Evolutionary conservation across 2,888 invertebrate species (phyloP).

Genomic region (Athripsodes cinereus): DNA sequence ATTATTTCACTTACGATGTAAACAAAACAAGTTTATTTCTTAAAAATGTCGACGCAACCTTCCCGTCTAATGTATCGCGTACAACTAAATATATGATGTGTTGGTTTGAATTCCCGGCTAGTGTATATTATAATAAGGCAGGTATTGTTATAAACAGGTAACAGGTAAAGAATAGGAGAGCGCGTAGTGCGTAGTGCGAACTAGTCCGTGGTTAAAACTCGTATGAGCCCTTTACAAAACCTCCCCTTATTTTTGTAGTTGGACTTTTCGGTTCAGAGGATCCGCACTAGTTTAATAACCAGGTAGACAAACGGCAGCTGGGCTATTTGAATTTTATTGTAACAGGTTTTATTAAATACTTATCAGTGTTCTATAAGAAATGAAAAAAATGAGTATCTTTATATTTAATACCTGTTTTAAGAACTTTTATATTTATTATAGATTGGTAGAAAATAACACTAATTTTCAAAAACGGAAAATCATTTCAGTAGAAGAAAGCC

Average conservation of each 20-base stretch:
- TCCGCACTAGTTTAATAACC: slow-evolving; percentile 7
- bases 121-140: neutral
- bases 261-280: slow-evolving; percentile 22
- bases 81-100: slow-evolving; percentile 11
- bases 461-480: too few relatives aligned
- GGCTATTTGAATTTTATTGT: too few relatives aligned
- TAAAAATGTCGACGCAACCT: neutral
- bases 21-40: neutral
- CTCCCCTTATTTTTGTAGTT: slow-evolving; percentile 28
- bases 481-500: too few relatives aligned
- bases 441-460: too few relatives aligned
- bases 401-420: too few relatives aligned
- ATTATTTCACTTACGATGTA: neutral
- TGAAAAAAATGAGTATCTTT: too few relatives aligned
- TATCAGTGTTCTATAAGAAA: too few relatives aligned
- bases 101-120: neutral
- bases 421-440: too few relatives aligned
- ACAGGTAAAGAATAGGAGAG: slow-evolving; percentile 5
- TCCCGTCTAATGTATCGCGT: slow-evolving; percentile 9
- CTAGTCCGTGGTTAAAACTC: slow-evolving; percentile 22
- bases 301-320: neutral
- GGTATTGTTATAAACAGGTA: neutral
- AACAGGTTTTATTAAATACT: too few relatives aligned
- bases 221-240: slow-evolving; percentile 26
- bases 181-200: slow-evolving; percentile 8